Conservation (phyloP, 2,113 vertebrate species). For the Ailurus styani region DNA sequence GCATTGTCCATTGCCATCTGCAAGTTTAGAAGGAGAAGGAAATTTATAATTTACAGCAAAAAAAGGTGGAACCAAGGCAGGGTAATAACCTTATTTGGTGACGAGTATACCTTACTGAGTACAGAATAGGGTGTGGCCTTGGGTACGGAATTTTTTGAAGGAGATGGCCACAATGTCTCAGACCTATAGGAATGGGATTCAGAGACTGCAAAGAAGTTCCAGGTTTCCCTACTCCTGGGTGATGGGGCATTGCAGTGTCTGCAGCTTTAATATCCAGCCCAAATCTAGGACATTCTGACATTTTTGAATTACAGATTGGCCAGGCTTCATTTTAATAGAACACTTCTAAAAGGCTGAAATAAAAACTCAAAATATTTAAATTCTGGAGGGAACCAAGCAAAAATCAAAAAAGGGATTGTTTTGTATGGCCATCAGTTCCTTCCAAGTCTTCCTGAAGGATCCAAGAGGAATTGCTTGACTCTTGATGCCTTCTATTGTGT, state of each 20-base stretch:
- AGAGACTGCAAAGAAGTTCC: neutral
- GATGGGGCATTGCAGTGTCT: rapidly evolving
- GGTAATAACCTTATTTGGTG: neutral
- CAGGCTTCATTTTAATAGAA: neutral
- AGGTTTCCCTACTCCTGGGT: rapidly evolving
- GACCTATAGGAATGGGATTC: neutral
- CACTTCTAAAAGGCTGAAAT: neutral
- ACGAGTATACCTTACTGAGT: neutral
- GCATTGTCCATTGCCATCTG: neutral
- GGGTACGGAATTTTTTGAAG: rapidly evolving
- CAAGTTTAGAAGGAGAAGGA: slow-evolving; percentile 17
- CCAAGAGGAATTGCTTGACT: neutral
- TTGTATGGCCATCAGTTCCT: neutral
- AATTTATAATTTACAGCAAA: slow-evolving; percentile 22
- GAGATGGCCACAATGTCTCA: neutral
- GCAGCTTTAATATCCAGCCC: neutral
- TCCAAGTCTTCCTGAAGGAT: neutral
- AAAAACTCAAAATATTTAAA: neutral
- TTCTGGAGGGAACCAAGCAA: neutral
- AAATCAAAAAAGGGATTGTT: neutral
- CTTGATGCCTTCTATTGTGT: neutral
- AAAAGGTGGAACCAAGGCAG: neutral
- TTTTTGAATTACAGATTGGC: neutral
- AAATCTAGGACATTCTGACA: neutral
- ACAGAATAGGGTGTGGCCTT: neutral